Base-by-base conservation (phyloP, 2,888 invertebrate genomes). In the Epinotia ramella region DNA sequence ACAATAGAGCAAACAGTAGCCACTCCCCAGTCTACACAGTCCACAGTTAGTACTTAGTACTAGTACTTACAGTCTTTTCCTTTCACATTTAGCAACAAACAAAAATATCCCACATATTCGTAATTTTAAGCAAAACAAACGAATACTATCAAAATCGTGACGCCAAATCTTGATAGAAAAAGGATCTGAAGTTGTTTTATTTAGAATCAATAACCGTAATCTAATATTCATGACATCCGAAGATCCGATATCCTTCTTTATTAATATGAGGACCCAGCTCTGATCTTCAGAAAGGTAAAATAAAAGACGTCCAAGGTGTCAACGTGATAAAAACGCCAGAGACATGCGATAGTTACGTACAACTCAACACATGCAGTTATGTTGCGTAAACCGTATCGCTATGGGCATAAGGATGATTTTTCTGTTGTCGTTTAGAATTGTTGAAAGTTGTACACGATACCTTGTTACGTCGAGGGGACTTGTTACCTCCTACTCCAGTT, bases 381-480 rank as follows among this genome's bases (percentile, higher is more conserved):
- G 0, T 65, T 40, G 44, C 3, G n/a, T 63, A 13, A 28, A 33
- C 46, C 46, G 11, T 72, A 72, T 49, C 24, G 4, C 6, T 12
- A 18, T 7, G 16, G 12, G 3, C 12, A 33, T 62, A 72, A 24
- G 20, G 60, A 56, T 63, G 16, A 3, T 46, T 71, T 76, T 9
- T 40, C 40, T 71, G 18, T 20, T 13, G 62, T n/a, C 6, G 2
- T 53, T 24, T 28, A 44, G n/a, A 12, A 33, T 33, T 20, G 70
- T 72, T n/a, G 56, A 59, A 33, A 12, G 18, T 24, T 70, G 70
- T 80, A 82, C 77, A 77, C 77, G 78, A 79, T 78, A 79, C 79
- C 87, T 88, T 86, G 86, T 88, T 89, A 88, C 84, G 83, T 80
- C 65, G 62, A 78, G 76, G 65, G 78, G 80, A 78, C 87, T 87